Evolutionary conservation across 1,140 invertebrate genomes (phyloP).

Genomic region (Pissodes strobi): DNA sequence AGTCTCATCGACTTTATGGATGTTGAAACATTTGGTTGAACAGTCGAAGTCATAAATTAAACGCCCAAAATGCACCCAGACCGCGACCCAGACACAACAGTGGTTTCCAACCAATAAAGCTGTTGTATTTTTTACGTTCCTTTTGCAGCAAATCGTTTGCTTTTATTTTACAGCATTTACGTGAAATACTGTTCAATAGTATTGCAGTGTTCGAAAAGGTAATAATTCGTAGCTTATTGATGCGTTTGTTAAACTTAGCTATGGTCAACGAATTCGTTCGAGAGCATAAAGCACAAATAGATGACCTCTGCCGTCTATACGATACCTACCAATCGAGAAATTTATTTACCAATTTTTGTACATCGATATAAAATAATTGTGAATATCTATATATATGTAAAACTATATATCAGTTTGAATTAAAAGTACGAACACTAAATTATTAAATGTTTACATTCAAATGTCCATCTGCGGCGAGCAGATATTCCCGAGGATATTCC

Average conservation of each 20-base stretch:
- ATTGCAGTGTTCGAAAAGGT: background rate
- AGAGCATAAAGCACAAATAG: background rate
- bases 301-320: too few species aligned
- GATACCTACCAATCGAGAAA: too few species aligned
- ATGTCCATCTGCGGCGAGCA: too few species aligned
- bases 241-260: constrained; percentile 9
- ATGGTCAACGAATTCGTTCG: background rate
- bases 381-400: too few species aligned
- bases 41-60: constrained; percentile 8
- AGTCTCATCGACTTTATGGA: constrained; percentile 13
- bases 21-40: constrained; percentile 6
- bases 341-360: too few species aligned
- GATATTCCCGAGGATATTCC: too few species aligned
- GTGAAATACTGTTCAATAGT: constrained; percentile 19
- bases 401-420: too few species aligned
- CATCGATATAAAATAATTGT: too few species aligned
- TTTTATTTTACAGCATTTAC: constrained; percentile 9
- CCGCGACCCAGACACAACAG: constrained; percentile 15
- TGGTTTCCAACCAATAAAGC: constrained; percentile 12
- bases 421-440: too few species aligned
- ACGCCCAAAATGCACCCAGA: background rate
- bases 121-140: constrained; percentile 11
- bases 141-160: constrained; percentile 14
- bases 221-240: constrained; percentile 12
- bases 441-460: too few species aligned